Evolutionary conservation across 2,113 vertebrate genomes (phyloP).

Genomic region (Ceyx margarethae): DNA sequence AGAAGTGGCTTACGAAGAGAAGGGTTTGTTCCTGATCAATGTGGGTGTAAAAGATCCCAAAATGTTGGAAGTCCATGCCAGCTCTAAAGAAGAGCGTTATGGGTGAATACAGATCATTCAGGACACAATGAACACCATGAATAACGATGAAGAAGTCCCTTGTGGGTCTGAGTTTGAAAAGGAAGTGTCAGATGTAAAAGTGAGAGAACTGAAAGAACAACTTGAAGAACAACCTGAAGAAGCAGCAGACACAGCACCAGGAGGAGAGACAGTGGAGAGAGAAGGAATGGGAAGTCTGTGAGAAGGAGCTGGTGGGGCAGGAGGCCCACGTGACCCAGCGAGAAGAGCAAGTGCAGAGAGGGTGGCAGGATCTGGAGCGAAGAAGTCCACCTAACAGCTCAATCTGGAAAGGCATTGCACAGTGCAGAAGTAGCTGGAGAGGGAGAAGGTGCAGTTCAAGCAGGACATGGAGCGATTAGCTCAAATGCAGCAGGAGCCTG

Average conservation of each 20-base stretch:
- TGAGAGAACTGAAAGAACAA: conserved; percentile 93
- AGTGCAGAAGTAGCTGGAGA: conserved; percentile 87
- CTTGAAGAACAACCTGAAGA: conserved; percentile 92
- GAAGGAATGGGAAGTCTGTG: conserved; percentile 84
- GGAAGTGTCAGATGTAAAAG: conserved; percentile 84
- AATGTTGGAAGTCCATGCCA: conserved; percentile 93
- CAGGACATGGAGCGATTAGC: conserved; percentile 77
- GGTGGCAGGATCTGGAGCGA: conserved; percentile 76
- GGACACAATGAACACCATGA: conserved; percentile 89
- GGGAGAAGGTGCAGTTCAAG: conserved; percentile 80
- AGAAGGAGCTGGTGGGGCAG: conserved; percentile 78
- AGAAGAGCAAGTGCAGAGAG: conserved; percentile 76
- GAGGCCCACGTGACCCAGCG: conserved; percentile 75
- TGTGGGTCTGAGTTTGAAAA: conserved; percentile 95
- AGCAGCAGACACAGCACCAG: conserved; percentile 85
- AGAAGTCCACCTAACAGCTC: conserved; percentile 82
- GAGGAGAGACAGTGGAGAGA: conserved; percentile 84
- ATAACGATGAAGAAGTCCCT: conserved; percentile 95
- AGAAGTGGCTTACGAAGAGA: conserved; percentile 95
- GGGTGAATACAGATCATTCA: conserved; percentile 93
- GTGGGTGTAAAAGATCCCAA: conserved; percentile 86
- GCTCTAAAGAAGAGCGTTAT: conserved; percentile 91
- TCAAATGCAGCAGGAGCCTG: conserved; percentile 53
- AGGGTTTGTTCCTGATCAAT: conserved; percentile 93
- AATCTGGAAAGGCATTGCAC: conserved; percentile 87